These are phyloP conservation scores for Dryococelus australis DNA, from an alignment of 2,888 invertebrate species.

Conservation along the genomic window DNA sequence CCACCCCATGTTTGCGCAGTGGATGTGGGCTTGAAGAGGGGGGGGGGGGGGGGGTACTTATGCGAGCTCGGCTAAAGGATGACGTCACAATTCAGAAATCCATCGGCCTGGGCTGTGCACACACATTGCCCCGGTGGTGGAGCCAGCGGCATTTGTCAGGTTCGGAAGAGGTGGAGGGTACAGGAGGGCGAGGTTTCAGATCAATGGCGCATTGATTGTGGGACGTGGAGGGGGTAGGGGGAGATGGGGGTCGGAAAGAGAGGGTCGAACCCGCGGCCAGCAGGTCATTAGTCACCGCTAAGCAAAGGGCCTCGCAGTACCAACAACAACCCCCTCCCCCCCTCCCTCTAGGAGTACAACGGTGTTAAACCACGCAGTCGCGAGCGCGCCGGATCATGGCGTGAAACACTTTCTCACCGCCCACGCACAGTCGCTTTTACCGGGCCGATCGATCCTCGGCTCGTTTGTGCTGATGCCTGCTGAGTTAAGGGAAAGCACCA, in stretches of 20 bases:
- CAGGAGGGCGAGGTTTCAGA: not conserved
- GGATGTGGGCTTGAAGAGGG: no score
- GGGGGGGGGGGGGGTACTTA: no score
- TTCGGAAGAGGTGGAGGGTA: not conserved
- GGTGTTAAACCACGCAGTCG: no score
- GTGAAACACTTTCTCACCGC: no score
- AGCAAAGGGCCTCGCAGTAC: not conserved
- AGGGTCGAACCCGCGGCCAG: conserved; percentile 3
- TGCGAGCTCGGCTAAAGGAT: not conserved
- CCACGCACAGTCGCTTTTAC: no score
- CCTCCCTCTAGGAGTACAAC: no score
- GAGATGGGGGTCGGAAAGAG: not conserved
- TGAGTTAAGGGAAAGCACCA: no score
- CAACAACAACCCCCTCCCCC: not conserved
- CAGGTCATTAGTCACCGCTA: conserved; percentile 16
- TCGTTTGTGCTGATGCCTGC: no score
- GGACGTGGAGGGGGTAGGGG: not conserved
- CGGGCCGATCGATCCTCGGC: no score
- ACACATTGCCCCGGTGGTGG: conserved; percentile 6
- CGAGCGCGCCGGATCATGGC: no score
- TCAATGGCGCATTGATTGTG: conserved; percentile 11
- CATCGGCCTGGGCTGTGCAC: not conserved
- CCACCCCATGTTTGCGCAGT: no score
- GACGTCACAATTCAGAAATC: conserved; percentile 16
- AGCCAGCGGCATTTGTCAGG: not conserved